A percentile compares a stretch with the other conserved stretches of the same genome.
Evolutionary conservation across 2,888 invertebrate genomes (phyloP).

Genomic region (Acronicta aceris): DNA sequence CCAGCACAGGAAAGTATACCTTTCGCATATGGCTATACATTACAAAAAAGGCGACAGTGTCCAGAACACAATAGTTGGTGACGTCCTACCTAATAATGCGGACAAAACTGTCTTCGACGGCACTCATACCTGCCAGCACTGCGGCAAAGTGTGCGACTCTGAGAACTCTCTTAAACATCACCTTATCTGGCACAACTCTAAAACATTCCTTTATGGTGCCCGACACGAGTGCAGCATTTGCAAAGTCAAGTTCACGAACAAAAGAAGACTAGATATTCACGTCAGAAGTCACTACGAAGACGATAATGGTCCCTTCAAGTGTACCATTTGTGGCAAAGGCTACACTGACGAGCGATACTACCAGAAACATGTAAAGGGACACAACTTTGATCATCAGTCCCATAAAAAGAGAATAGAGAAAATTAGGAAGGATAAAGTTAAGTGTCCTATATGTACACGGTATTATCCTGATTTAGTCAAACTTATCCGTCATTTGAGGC

Average conservation of each 20-base stretch:
- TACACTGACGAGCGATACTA: conserved; percentile 86
- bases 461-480: conserved; percentile 81
- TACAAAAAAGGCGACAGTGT: conserved; percentile 82
- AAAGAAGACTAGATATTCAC: conserved; percentile 82
- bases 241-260: conserved; percentile 83
- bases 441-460: conserved; percentile 83
- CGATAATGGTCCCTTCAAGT: conserved; percentile 86
- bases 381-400: conserved; percentile 83
- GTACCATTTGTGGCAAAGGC: conserved; percentile 85
- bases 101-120: conserved; percentile 68
- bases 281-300: conserved; percentile 85
- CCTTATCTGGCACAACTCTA: conserved; percentile 82
- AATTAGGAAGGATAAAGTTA: conserved; percentile 80
- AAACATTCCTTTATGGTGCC: conserved; percentile 78
- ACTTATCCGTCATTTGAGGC: conserved; percentile 82
- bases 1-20: conserved; percentile 79
- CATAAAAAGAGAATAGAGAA: conserved; percentile 81
- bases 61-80: conserved; percentile 77
- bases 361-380: conserved; percentile 85
- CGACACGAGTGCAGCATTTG: conserved; percentile 85
- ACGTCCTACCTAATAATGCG: conserved; percentile 58
- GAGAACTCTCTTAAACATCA: conserved; percentile 83
- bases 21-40: conserved; percentile 85
- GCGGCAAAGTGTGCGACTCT: conserved; percentile 83
- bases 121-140: conserved; percentile 80